Evolutionary conservation across 2,113 vertebrate genomes (phyloP).

Genomic region (Alethe diademata): DNA sequence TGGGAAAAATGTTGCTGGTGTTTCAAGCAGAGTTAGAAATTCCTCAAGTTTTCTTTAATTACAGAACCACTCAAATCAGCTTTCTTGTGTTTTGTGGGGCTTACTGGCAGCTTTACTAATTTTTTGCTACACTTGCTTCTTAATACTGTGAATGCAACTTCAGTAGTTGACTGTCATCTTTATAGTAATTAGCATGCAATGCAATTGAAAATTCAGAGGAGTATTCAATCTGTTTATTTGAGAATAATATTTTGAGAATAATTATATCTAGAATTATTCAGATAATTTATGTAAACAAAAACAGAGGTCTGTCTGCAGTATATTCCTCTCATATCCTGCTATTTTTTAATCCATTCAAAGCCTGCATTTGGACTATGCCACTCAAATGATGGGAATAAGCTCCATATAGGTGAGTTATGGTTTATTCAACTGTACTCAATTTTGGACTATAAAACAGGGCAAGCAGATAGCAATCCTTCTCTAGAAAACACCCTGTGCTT

Average conservation of each 20-base stretch:
- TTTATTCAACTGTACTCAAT: not conserved
- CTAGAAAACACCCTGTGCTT: not conserved
- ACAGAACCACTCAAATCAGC: not conserved
- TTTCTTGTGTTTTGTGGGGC: not conserved
- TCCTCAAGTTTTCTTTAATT: not conserved
- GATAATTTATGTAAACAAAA: not conserved
- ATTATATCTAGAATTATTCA: not conserved
- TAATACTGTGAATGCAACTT: not conserved
- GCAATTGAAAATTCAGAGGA: not conserved
- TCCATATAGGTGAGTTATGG: not conserved
- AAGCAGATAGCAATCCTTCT: not conserved
- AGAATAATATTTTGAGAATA: not conserved
- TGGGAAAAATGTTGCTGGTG: accelerated
- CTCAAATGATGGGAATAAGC: not conserved
- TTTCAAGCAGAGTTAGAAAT: not conserved
- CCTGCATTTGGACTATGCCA: not conserved
- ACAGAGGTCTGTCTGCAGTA: not conserved
- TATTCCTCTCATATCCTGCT: not conserved
- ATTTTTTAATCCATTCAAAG: not conserved
- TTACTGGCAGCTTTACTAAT: not conserved
- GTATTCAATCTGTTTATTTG: not conserved
- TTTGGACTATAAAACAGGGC: not conserved
- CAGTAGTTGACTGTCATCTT: not conserved
- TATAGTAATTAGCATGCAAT: not conserved
- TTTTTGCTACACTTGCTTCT: not conserved